Conservation (phyloP, 2,888 invertebrate genomes). For the Drosophila parthenogenetica region DNA sequence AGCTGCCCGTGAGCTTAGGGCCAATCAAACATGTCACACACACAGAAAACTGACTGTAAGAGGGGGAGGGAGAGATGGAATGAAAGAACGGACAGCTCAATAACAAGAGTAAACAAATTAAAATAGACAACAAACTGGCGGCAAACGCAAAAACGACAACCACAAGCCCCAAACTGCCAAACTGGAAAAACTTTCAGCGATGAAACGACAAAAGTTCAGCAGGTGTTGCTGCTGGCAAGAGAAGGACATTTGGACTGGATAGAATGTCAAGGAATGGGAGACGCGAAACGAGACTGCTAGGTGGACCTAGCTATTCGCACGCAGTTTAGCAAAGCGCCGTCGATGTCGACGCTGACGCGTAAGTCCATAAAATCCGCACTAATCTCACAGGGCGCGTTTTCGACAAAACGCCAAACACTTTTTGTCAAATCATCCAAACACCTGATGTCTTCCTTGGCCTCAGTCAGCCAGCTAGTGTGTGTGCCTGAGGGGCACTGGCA, state of each 20-base stretch:
- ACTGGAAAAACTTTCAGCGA: constrained; percentile 57
- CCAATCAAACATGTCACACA: constrained; percentile 68
- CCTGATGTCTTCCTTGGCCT: constrained; percentile 77
- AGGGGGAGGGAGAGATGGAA: neutral
- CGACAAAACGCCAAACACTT: constrained; percentile 77
- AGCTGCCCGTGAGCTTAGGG: constrained; percentile 56
- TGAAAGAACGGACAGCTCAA: constrained; percentile 65
- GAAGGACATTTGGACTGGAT: neutral
- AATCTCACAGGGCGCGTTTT: constrained; percentile 71
- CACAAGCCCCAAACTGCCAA: constrained; percentile 49
- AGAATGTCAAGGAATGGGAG: neutral
- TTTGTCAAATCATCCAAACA: constrained; percentile 82
- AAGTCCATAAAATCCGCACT: constrained; percentile 80
- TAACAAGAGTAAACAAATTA: constrained; percentile 81
- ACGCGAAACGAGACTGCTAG: neutral
- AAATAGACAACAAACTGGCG: constrained; percentile 70
- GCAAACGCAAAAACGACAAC: constrained; percentile 59
- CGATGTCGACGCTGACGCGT: constrained; percentile 47
- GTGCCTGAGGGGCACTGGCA: constrained; percentile 5
- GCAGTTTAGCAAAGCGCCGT: constrained; percentile 59
- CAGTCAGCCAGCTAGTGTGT: constrained; percentile 21
- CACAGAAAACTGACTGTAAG: neutral
- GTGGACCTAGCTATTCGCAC: constrained; percentile 55
- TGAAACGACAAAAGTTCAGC: constrained; percentile 75
- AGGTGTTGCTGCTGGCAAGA: constrained; percentile 46